Evolutionary conservation across 1,140 invertebrate species (phyloP), one percentile per base, ranked within the genome.

Genomic region (Diuraphis noxia): DNA sequence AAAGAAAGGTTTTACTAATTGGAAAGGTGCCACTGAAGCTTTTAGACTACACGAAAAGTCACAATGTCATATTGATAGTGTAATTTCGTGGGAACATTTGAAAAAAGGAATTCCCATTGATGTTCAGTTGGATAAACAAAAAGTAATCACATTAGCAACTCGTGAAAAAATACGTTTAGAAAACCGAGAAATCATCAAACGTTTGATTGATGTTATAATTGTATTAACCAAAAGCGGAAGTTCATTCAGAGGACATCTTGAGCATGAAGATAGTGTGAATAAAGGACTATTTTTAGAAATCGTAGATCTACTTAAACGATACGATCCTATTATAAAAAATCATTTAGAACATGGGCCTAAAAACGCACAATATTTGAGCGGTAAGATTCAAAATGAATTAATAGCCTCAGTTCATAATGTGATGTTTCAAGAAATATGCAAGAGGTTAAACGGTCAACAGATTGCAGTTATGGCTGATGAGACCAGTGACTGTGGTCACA

Each of bases 1-100:
- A 38, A 81, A 6, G 4, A 81, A 36, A 81, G 79, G 79, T 19
- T 81, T 38, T 81, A 38, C 34, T 38, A 81, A 38, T 81, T 81
- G 79, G 13, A 38, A 81, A 36, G 23, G 36, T 36, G 79, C 79
- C 17, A 38, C 34, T 40, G 21, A 81, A 38, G 21, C 36, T 38
- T 38, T 81, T 38, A 81, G 17, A 81, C 19, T 36, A 21, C 79
- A 38, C 25, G 36, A 38, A 25, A 81, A 38, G 36, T 81, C 79
- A 38, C 36, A 38, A 81, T 36, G 79, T 81, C 79, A 81, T 40
- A 81, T 17, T 25, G 25, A 81, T 38, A 38, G 79, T 38, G 23
- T 9, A 25, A 40, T 25, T 93, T 98, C 38, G 38, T 38, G 34
- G 79, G 21, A 38, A 23, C 5, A 38, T 38, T 81, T 38, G 13